Conservation (phyloP, 2,113 vertebrate genomes). For the Anoura caudifer region DNA sequence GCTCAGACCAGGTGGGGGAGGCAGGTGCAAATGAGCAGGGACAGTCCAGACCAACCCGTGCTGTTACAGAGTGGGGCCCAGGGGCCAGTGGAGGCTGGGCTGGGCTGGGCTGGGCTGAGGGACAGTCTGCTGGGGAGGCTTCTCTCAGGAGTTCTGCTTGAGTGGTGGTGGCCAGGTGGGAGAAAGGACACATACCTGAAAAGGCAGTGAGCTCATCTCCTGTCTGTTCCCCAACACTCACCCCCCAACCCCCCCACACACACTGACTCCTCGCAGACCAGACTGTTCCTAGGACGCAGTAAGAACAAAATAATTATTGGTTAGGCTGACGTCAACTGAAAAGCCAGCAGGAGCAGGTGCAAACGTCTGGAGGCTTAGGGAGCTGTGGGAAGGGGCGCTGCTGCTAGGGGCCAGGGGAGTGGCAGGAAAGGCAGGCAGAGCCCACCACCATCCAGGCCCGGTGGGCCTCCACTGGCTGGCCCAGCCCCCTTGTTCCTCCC, state of each 20-base stretch:
- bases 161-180: neutral
- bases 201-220: neutral
- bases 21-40: fast-evolving
- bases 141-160: neutral
- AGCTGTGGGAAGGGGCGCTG: fast-evolving
- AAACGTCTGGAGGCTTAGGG: no score
- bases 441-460: fast-evolving
- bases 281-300: neutral
- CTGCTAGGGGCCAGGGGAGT: no score
- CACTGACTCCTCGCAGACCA: neutral
- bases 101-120: neutral
- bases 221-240: neutral
- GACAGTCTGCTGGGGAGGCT: fast-evolving
- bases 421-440: neutral
- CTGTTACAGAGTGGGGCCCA: fast-evolving
- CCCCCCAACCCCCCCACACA: neutral
- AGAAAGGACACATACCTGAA: neutral
- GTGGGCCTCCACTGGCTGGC: neutral
- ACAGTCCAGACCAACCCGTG: fast-evolving
- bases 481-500: neutral
- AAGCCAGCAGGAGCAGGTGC: neutral
- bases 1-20: neutral
- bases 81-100: neutral
- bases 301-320: neutral
- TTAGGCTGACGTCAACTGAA: neutral